Evolutionary conservation across 2,797 vertebrate genomes (phyloP).

Genomic region (Cirrhinus mrigala): DNA sequence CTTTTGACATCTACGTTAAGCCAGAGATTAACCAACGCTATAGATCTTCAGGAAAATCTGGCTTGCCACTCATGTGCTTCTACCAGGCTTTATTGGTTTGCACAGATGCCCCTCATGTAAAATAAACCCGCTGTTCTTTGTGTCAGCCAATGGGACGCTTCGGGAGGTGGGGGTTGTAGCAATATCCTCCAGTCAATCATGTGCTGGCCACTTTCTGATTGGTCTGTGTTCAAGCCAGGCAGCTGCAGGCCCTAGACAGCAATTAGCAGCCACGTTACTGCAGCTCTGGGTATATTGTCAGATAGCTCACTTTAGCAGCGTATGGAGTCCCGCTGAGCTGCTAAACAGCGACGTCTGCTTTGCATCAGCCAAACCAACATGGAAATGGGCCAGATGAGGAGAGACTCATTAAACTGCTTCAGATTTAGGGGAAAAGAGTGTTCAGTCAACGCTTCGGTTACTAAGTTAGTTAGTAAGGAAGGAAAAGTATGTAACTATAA

Average conservation of each 20-base stretch:
- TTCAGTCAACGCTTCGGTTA: background rate
- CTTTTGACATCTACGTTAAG: slow-evolving; percentile 49
- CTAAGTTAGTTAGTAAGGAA: background rate
- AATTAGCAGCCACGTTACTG: slow-evolving; percentile 43
- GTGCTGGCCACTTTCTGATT: slow-evolving; percentile 31
- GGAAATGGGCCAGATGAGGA: slow-evolving; percentile 43
- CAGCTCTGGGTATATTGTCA: slow-evolving; percentile 38
- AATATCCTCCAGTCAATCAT: slow-evolving; percentile 9
- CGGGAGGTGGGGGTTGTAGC: background rate
- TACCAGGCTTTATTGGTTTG: slow-evolving; percentile 38
- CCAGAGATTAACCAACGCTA: slow-evolving; percentile 42
- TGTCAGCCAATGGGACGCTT: slow-evolving; percentile 39
- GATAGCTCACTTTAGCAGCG: slow-evolving; percentile 9
- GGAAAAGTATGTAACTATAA: background rate
- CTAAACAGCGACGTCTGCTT: slow-evolving; percentile 47
- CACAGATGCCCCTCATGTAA: slow-evolving; percentile 34
- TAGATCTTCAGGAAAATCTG: slow-evolving; percentile 49
- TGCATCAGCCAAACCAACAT: slow-evolving; percentile 52
- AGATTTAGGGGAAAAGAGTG: slow-evolving; percentile 6
- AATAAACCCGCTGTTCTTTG: slow-evolving; percentile 14
- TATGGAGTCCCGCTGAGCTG: slow-evolving; percentile 44
- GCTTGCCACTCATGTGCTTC: slow-evolving; percentile 21
- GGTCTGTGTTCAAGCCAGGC: slow-evolving; percentile 28
- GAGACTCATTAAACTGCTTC: slow-evolving; percentile 38
- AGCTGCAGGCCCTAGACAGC: slow-evolving; percentile 38